These are phyloP conservation scores for Chrysomela aeneicollis DNA, from an alignment of 2,888 invertebrate species.

Conservation along the genomic window DNA sequence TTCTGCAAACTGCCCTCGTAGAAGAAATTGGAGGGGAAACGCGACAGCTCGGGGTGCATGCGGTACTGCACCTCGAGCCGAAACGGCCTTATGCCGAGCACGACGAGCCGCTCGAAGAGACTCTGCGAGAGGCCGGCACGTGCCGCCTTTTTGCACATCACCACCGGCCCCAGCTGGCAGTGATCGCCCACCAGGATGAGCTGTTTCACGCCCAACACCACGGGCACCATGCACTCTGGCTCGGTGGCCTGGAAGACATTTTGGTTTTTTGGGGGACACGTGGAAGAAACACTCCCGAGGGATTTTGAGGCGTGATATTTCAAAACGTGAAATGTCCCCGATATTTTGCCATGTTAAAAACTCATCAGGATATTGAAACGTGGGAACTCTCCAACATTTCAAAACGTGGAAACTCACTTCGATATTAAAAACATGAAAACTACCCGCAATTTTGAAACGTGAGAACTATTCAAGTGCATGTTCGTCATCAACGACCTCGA, in stretches of 20 bases:
- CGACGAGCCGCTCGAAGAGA: conserved; percentile 95
- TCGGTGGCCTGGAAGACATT: conserved; percentile 74
- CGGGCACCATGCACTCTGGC: conserved; percentile 99
- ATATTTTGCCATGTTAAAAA: no score
- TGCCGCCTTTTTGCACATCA: conserved; percentile 99
- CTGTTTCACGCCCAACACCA: conserved; percentile 96
- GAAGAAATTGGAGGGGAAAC: conserved; percentile 99
- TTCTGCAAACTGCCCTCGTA: conserved; percentile 99
- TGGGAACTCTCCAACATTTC: no score
- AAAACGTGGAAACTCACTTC: no score
- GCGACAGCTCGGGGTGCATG: conserved; percentile 97
- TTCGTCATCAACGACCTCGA: no score
- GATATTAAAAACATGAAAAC: no score
- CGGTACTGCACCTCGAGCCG: conserved; percentile 97
- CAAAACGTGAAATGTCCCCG: no score
- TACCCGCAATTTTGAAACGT: no score
- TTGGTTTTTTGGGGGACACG: not conserved
- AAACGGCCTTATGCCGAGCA: conserved; percentile 96
- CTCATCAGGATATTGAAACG: no score
- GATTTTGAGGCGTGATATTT: no score
- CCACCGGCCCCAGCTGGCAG: conserved; percentile 98
- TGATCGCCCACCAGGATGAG: conserved; percentile 98
- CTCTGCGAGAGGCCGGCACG: conserved; percentile 97
- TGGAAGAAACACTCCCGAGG: no score
- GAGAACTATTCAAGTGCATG: no score